Evolutionary conservation across 2,888 invertebrate genomes (phyloP), one percentile per base, ranked within the genome.

Genomic region (Tachina grossa): DNA sequence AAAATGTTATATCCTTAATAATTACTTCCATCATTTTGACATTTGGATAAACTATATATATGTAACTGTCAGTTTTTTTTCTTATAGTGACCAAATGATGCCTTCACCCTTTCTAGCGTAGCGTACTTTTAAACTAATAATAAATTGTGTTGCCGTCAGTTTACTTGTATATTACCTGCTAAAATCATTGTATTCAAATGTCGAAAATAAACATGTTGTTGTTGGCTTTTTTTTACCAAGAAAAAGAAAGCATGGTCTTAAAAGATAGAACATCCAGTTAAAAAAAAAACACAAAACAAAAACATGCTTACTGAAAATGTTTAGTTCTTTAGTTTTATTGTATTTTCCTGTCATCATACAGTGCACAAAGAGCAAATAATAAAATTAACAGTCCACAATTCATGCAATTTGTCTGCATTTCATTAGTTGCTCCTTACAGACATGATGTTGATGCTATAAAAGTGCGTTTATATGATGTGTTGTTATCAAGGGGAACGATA

Each of bases 341-440:
- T 9, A 10, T 49, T 16, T 22, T 65, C 22, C 43, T 16, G 22
- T 61, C 16, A 71, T 61, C 61, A 45, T 55, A 31, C 10, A 13
- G 31, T 31, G 41, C 59, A 66, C 57, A 41, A 69, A n/a, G 9
- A 39, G 19, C 9, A 57, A 51, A 57, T 22, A 51, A 45, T 14
- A 66, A 68, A 74, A 43, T 39, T 66, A 47, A 41, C 53, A 61
- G 45, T 61, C 19, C 43, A 61, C 74, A 68, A 68, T 39, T 66
- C 66, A 45, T 74, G 49, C 72, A 80, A 81, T 68, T 80, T 74
- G 59, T 80, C 74, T 68, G 59, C 59, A 49, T 55, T 66, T 65
- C 47, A 59, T 74, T 39, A 6, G 51, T 59, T 65, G 57, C 14
- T 57, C 9, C 59, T 57, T 8, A 14, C 22, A 5, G 16, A 39